Evolutionary conservation across 1,140 invertebrate species (phyloP), one percentile per base, ranked within the genome.

Genomic region (Paramacrobiotus metropolitanus): DNA sequence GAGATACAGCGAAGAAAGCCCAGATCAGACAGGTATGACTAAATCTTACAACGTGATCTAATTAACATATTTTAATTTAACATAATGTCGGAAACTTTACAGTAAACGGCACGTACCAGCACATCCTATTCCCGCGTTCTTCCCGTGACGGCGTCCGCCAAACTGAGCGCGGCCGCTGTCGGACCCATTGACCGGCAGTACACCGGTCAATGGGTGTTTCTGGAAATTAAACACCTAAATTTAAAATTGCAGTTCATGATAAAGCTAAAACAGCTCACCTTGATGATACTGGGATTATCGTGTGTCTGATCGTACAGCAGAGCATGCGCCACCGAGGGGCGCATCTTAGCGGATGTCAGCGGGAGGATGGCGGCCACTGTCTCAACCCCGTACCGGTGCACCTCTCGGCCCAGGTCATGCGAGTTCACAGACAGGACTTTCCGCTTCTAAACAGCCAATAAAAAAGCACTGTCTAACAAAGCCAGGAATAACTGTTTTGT

Each of bases 81-180:
- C n/a, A n/a, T n/a, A n/a, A n/a, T n/a, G n/a, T n/a, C n/a, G n/a
- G n/a, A n/a, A n/a, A n/a, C n/a, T n/a, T n/a, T 75, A 91, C 87
- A 73, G 92, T 88, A 77, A 96, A 88, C 31, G 93, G 90, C 30
- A 98, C 87, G 21, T n/a, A n/a, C n/a, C n/a, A 98, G 75, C 76
- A 97, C 91, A 73, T 98, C 94, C 71, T 92, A 94, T 21, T 94
- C 94, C 62, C 91, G 78, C 71, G 83, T 97, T 66, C 86, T 90
- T 62, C 93, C 94, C 48, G 81, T 83, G 21, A 88, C 91, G 77
- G 90, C 94, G 68, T 81, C 86, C 1, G 91, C 86, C 84, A 93
- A 91, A 4, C 83, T 79, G 1, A 95, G 85, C 40, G 97, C 74
- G 40, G 85, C 90, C 0, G 88, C 78, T 48, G 82, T 85, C 1